phyloP scores from a whole-genome alignment of 2,888 invertebrate species.

The Graphium colonna region DNA sequence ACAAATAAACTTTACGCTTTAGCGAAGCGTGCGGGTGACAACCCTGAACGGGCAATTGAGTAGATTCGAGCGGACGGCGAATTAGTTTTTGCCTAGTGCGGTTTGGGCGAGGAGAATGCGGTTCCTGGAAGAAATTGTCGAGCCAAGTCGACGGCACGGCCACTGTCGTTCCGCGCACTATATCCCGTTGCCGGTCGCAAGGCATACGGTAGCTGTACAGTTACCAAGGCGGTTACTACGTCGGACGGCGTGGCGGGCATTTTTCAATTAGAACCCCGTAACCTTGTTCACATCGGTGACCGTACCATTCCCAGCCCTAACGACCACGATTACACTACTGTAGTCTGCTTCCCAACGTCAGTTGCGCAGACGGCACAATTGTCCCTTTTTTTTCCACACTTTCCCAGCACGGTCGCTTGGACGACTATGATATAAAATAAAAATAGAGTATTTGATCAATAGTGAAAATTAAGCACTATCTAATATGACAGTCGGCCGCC shows the following conservation, averaged over 20 bases:
- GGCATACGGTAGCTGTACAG: slow-evolving; percentile 66
- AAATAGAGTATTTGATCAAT: slow-evolving; percentile 32
- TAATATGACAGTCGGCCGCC: slow-evolving; percentile 46
- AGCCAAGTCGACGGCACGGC: slow-evolving; percentile 42
- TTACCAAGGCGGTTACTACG: slow-evolving; percentile 65
- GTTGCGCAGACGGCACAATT: neutral
- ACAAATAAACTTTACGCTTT: too few relatives aligned
- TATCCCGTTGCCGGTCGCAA: slow-evolving; percentile 64
- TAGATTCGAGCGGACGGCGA: slow-evolving; percentile 35
- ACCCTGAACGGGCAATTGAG: slow-evolving; percentile 30
- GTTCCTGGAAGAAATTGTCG: slow-evolving; percentile 55
- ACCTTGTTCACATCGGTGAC: slow-evolving; percentile 58
- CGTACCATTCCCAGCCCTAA: slow-evolving; percentile 41
- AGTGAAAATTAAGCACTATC: too few relatives aligned
- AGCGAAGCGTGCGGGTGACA: too few relatives aligned
- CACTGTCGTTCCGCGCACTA: slow-evolving; percentile 39
- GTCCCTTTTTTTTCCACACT: neutral
- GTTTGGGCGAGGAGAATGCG: slow-evolving; percentile 45
- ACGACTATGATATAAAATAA: neutral
- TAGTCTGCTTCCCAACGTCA: neutral
- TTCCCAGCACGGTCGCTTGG: neutral
- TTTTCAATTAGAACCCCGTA: slow-evolving; percentile 66
- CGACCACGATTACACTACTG: slow-evolving; percentile 40
- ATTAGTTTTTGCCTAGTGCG: slow-evolving; percentile 44
- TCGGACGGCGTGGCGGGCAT: slow-evolving; percentile 43